Evolutionary conservation across 2,797 vertebrate genomes (phyloP).

Genomic region (Sebastes nivosus): DNA sequence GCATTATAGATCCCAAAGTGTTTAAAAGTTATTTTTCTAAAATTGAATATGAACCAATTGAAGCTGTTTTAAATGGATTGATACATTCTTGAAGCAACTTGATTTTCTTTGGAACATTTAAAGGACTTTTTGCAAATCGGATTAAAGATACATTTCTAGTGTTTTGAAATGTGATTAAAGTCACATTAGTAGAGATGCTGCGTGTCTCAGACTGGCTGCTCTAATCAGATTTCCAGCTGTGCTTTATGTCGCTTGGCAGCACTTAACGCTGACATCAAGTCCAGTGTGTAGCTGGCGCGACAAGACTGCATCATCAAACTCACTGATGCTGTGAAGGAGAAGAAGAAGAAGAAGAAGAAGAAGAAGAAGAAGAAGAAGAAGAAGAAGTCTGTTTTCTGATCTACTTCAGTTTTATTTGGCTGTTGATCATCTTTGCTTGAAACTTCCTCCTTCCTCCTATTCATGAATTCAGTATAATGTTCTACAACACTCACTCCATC

Average conservation of each 20-base stretch:
- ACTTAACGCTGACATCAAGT: background rate
- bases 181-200: background rate
- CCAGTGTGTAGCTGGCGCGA: background rate
- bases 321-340: background rate
- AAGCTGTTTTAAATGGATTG: background rate
- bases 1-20: too few species aligned
- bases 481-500: background rate
- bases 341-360: background rate
- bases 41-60: background rate
- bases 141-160: background rate
- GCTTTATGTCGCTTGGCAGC: slow-evolving; percentile 20
- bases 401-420: background rate
- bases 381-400: background rate
- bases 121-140: slow-evolving; percentile 9
- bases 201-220: background rate
- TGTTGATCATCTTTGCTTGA: background rate
- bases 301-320: background rate
- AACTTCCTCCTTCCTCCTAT: background rate
- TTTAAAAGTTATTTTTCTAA: background rate
- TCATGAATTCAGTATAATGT: background rate
- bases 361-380: background rate
- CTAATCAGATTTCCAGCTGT: slow-evolving; percentile 18
- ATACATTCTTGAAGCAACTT: background rate
- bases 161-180: slow-evolving; percentile 21
- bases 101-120: background rate